A percentile compares a stretch with the other conserved stretches of the same genome.
Conservation (phyloP, 2,797 vertebrate genomes). For the Bradypodion pumilum region DNA sequence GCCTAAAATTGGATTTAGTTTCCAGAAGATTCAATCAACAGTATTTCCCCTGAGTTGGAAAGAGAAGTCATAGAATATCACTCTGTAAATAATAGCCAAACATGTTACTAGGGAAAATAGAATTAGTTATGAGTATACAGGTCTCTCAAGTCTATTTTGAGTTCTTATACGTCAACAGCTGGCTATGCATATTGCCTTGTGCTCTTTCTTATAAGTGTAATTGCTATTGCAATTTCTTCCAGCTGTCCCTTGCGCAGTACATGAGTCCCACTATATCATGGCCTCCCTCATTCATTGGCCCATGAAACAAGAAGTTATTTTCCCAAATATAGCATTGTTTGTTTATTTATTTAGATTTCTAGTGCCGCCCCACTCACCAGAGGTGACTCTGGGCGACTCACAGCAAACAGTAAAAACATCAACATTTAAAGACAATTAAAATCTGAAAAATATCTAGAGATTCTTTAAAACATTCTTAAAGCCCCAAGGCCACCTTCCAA, state of each 20-base stretch:
- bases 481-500: too few species aligned
- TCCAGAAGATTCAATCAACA: background rate
- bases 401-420: too few species aligned
- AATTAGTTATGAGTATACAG: too few species aligned
- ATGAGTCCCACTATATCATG: background rate
- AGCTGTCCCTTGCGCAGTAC: background rate
- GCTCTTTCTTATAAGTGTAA: background rate
- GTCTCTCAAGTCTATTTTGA: background rate
- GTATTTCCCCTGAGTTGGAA: background rate
- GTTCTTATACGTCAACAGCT: background rate
- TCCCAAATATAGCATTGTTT: too few species aligned
- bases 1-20: background rate
- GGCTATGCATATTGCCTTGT: background rate
- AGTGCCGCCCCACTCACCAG: too few species aligned
- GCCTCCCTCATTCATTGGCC: too few species aligned
- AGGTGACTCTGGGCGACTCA: too few species aligned
- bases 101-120: too few species aligned
- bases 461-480: too few species aligned
- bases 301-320: background rate
- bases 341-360: too few species aligned
- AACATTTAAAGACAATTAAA: too few species aligned
- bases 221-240: background rate
- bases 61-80: background rate
- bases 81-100: background rate
- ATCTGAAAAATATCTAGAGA: too few species aligned